These are phyloP conservation scores for Silurus aristotelis DNA, from an alignment of 2,797 vertebrate genomes.

Conservation along the genomic window DNA sequence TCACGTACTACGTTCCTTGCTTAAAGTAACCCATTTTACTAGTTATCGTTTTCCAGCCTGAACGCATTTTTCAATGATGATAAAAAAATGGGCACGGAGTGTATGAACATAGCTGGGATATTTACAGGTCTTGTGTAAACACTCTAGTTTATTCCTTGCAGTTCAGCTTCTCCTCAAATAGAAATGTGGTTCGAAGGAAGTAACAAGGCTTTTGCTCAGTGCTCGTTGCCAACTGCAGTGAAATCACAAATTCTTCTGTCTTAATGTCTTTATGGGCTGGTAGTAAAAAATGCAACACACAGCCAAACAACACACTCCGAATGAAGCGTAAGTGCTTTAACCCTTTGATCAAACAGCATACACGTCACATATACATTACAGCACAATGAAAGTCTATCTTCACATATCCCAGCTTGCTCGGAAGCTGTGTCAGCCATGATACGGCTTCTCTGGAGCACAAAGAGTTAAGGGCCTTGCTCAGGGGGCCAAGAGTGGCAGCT, in stretches of 20 bases:
- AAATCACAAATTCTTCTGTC: slow-evolving; percentile 53
- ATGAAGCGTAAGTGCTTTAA: background rate
- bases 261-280: slow-evolving; percentile 41
- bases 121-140: slow-evolving; percentile 55
- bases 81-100: slow-evolving; percentile 52
- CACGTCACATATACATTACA: too few relatives aligned
- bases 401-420: too few relatives aligned
- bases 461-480: too few relatives aligned
- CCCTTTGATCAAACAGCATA: background rate
- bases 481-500: too few relatives aligned
- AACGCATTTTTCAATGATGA: slow-evolving; percentile 48
- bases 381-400: too few relatives aligned
- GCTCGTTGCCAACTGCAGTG: slow-evolving; percentile 43
- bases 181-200: slow-evolving; percentile 41
- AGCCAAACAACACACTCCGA: slow-evolving; percentile 28
- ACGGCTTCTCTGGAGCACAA: too few relatives aligned
- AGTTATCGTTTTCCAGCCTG: slow-evolving; percentile 44
- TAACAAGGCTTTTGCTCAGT: slow-evolving; percentile 27
- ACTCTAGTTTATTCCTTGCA: slow-evolving; percentile 53
- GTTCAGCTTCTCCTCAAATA: slow-evolving; percentile 54
- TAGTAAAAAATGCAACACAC: slow-evolving; percentile 42
- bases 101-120: slow-evolving; percentile 55
- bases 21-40: slow-evolving; percentile 48
- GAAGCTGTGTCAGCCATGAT: too few relatives aligned
- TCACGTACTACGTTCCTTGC: slow-evolving; percentile 25